Conservation (phyloP, 2,797 vertebrate species). For the Oryzias dopingdopingensis region DNA sequence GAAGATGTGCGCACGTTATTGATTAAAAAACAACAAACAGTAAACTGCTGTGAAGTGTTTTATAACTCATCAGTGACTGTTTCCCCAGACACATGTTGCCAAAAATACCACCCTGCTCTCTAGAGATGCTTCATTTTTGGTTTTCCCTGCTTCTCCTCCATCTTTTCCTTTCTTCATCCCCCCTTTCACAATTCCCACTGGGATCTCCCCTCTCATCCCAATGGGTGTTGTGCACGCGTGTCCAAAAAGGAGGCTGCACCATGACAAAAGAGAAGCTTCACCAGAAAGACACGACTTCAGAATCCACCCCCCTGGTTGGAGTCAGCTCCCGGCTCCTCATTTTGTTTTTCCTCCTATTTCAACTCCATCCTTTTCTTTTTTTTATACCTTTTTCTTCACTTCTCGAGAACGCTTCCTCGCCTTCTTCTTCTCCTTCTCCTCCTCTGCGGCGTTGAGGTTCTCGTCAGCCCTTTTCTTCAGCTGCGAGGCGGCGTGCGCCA, state of each 20-base stretch:
- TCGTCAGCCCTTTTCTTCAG: slow-evolving; percentile 97
- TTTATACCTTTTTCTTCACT: slow-evolving; percentile 95
- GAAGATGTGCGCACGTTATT: too few species aligned
- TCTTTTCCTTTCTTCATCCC: slow-evolving; percentile 45
- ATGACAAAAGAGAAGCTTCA: slow-evolving; percentile 63
- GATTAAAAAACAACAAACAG: too few species aligned
- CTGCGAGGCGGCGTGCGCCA: slow-evolving; percentile 98
- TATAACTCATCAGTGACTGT: slow-evolving; percentile 4
- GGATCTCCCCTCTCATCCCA: slow-evolving; percentile 40
- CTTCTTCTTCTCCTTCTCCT: slow-evolving; percentile 91
- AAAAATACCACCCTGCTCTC: slow-evolving; percentile 38
- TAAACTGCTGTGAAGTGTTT: slow-evolving; percentile 4
- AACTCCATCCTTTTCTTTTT: slow-evolving; percentile 4
- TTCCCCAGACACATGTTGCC: slow-evolving; percentile 20
- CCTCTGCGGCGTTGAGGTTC: slow-evolving; percentile 89
- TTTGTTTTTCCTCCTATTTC: neutral
- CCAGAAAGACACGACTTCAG: slow-evolving; percentile 26
- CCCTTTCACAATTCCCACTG: slow-evolving; percentile 40
- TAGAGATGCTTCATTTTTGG: slow-evolving; percentile 14
- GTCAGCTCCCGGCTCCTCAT: slow-evolving; percentile 10
- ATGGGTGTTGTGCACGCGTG: slow-evolving; percentile 19
- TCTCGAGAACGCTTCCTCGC: slow-evolving; percentile 83
- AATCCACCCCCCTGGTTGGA: slow-evolving; percentile 7
- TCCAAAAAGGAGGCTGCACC: slow-evolving; percentile 36
- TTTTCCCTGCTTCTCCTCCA: slow-evolving; percentile 34